phyloP scores from a whole-genome alignment of 2,797 vertebrate species.

The Bovichtus variegatus region DNA sequence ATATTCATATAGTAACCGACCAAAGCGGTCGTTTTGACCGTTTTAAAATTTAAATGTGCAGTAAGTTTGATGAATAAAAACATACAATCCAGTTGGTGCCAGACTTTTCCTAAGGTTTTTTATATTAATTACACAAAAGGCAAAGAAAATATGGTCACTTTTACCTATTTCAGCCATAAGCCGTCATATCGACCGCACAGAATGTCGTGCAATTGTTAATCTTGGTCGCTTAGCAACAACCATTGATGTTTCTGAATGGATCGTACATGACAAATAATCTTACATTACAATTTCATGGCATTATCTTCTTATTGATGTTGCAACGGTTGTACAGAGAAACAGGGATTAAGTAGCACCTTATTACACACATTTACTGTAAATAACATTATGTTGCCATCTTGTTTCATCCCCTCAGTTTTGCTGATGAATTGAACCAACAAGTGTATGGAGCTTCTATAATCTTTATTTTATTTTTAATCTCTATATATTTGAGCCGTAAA shows the following conservation, averaged over 20 bases:
- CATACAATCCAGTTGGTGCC: no score
- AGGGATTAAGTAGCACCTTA: neutral
- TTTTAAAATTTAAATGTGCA: no score
- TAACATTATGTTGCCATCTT: neutral
- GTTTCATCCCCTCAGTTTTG: conserved; percentile 14
- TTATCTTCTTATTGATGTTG: neutral
- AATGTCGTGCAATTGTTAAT: no score
- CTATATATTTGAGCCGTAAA: conserved; percentile 39
- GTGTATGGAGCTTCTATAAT: conserved; percentile 2
- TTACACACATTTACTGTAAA: conserved; percentile 12
- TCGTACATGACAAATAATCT: neutral
- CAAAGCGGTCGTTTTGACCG: no score
- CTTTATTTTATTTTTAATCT: conserved; percentile 54
- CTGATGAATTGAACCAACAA: conserved; percentile 27
- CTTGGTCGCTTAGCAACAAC: neutral
- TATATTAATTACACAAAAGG: no score
- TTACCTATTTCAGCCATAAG: no score
- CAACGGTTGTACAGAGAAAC: neutral
- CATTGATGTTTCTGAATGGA: neutral
- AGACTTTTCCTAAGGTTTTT: no score
- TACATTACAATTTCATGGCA: neutral
- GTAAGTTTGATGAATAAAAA: no score
- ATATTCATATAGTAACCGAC: no score
- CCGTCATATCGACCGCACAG: no score
- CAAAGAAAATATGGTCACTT: no score